Evolutionary conservation across 1,140 invertebrate species (phyloP).

Genomic region (Tetraneura akinire): DNA sequence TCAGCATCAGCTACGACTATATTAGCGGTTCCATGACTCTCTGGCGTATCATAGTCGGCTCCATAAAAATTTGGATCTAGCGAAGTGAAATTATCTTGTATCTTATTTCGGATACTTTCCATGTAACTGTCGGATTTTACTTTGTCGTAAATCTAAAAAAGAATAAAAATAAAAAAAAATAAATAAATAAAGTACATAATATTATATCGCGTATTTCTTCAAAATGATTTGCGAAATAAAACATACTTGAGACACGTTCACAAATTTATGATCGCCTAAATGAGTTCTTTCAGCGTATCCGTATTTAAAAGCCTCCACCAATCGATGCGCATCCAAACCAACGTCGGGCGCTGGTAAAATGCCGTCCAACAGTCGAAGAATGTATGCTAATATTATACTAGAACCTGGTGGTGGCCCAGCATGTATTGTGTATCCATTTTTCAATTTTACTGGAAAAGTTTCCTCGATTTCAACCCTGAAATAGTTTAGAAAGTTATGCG

Average conservation of each 20-base stretch:
- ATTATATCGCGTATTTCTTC: too few species aligned
- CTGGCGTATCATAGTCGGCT: constrained; percentile 61
- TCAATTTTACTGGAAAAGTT: constrained; percentile 63
- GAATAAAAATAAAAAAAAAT: too few species aligned
- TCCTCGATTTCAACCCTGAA: constrained; percentile 66
- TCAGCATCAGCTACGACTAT: constrained; percentile 77
- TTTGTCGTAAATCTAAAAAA: constrained; percentile 65
- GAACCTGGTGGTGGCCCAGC: constrained; percentile 80
- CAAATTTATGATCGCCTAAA: constrained; percentile 78
- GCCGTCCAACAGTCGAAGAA: constrained; percentile 77
- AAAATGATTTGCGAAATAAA: neutral
- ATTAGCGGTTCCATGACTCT: constrained; percentile 83
- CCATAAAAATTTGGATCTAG: constrained; percentile 73
- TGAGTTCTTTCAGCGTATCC: constrained; percentile 84
- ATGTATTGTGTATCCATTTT: constrained; percentile 67
- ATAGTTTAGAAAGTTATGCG: neutral
- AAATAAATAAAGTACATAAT: too few species aligned
- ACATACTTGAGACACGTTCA: constrained; percentile 53
- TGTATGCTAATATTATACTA: constrained; percentile 77
- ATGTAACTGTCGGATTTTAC: constrained; percentile 70
- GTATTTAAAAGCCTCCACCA: constrained; percentile 92
- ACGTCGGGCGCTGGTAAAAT: constrained; percentile 63
- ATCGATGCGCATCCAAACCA: constrained; percentile 69
- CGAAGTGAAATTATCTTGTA: constrained; percentile 71
- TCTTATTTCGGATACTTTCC: constrained; percentile 63